phyloP scores from a whole-genome alignment of 1,140 invertebrate genomes.

The Euglossa dilemma region DNA sequence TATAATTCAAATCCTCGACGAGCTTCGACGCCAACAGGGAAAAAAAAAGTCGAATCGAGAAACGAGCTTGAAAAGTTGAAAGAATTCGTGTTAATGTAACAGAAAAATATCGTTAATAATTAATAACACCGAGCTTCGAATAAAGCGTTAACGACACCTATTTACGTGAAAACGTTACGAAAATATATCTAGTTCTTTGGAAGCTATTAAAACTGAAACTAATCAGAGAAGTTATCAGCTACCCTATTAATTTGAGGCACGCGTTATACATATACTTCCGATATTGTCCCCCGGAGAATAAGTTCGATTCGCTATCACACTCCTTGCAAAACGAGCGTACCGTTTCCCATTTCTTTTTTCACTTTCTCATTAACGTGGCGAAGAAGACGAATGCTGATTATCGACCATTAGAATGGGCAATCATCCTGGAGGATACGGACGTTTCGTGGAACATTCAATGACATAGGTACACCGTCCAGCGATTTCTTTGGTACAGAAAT shows the following conservation, averaged over 20 bases:
- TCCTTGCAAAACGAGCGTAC: neutral
- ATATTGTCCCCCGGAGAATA: neutral
- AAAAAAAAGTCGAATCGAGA: neutral
- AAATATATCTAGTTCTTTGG: neutral
- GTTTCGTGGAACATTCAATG: neutral
- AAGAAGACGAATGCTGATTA: neutral
- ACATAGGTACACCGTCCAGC: neutral
- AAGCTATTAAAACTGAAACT: neutral
- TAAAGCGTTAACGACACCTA: neutral
- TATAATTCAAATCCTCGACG: no score
- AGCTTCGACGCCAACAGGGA: neutral
- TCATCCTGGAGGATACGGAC: conserved; percentile 3
- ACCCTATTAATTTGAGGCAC: conserved; percentile 26
- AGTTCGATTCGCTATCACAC: neutral
- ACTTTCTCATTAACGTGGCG: no score
- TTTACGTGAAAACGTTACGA: neutral
- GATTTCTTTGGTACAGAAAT: conserved; percentile 9
- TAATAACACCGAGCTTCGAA: neutral
- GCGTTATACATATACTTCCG: neutral
- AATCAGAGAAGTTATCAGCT: conserved; percentile 2
- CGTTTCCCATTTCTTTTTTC: neutral
- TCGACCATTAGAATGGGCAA: neutral
- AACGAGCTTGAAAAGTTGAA: neutral
- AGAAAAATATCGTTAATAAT: neutral
- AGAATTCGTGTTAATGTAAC: neutral